Evolutionary conservation across 2,888 invertebrate genomes (phyloP).

Genomic region (Xestia ashworthii): DNA sequence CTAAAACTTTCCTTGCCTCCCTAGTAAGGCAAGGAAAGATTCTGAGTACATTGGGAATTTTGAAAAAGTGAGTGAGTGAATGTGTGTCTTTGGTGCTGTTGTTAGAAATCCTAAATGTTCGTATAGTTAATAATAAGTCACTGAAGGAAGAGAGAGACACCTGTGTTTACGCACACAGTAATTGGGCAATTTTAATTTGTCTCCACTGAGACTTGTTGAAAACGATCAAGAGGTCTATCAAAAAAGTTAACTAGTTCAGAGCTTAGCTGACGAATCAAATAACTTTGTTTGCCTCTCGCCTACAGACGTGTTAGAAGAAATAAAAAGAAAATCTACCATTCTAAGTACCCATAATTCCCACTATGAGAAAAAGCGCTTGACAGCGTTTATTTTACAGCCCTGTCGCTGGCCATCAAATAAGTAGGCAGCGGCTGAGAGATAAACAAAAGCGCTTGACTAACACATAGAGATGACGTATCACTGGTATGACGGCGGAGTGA

Average conservation of each 20-base stretch:
- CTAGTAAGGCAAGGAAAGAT: no score
- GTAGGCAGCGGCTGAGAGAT: constrained; percentile 47
- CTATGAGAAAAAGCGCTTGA: constrained; percentile 43
- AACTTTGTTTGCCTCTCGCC: not conserved
- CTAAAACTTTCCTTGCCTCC: no score
- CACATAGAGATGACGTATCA: constrained; percentile 48
- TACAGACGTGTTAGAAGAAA: not conserved
- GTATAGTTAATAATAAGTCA: not conserved
- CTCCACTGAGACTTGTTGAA: not conserved
- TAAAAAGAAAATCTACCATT: constrained; percentile 40
- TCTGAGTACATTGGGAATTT: not conserved
- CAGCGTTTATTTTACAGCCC: constrained; percentile 47
- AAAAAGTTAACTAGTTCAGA: not conserved
- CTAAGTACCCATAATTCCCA: constrained; percentile 24
- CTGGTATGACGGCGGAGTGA: constrained; percentile 51
- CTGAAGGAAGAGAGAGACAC: not conserved
- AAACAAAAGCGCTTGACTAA: constrained; percentile 57
- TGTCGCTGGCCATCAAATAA: constrained; percentile 43
- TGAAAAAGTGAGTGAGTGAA: not conserved
- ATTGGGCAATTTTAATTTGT: not conserved
- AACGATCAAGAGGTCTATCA: not conserved
- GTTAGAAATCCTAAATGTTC: not conserved
- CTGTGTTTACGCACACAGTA: not conserved
- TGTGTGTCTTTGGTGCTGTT: not conserved
- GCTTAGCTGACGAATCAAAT: not conserved